Evolutionary conservation across 2,113 vertebrate species (phyloP).

Genomic region (Picathartes gymnocephalus): DNA sequence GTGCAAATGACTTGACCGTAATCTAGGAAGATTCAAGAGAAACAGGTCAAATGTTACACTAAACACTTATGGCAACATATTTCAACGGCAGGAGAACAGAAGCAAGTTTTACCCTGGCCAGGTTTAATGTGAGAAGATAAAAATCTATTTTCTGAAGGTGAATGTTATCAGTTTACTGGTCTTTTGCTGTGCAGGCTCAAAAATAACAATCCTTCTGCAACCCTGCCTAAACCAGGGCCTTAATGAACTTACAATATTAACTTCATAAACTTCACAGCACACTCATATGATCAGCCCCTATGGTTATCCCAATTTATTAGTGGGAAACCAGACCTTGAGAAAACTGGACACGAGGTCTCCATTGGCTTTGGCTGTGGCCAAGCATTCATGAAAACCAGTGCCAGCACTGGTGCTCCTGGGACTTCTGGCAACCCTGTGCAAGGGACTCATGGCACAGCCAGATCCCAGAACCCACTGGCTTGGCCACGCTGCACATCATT

Average conservation of each 20-base stretch:
- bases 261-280: neutral
- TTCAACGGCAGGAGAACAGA: neutral
- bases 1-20: neutral
- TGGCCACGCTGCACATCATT: accelerated
- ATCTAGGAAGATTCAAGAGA: constrained; percentile 22
- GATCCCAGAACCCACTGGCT: neutral
- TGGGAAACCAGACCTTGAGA: neutral
- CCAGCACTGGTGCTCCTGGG: neutral
- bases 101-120: neutral
- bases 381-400: neutral
- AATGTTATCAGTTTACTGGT: neutral
- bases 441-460: neutral
- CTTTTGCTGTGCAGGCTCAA: neutral
- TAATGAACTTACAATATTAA: neutral
- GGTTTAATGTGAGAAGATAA: neutral
- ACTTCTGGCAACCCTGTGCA: neutral
- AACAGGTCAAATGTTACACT: constrained; percentile 27
- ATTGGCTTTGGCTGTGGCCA: neutral
- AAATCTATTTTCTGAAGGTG: constrained; percentile 6
- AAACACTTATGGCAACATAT: neutral
- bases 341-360: neutral
- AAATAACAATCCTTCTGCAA: neutral
- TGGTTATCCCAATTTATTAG: neutral
- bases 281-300: neutral
- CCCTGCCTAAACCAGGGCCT: neutral